These are phyloP conservation scores for Platycercus adscitus DNA, from an alignment of 2,113 vertebrate species.

Conservation along the genomic window DNA sequence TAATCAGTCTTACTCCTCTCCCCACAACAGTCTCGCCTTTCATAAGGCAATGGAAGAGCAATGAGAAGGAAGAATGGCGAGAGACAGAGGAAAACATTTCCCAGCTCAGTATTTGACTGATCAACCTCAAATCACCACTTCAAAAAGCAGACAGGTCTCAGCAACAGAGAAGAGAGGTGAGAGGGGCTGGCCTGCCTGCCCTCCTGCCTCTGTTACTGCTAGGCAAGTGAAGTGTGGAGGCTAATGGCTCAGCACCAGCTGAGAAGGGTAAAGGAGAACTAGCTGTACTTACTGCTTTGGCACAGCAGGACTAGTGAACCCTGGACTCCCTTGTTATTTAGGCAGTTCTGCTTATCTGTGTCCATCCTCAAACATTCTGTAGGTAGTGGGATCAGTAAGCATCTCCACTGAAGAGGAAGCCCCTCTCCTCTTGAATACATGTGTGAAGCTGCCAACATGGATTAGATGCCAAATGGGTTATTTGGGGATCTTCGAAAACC, in stretches of 20 bases:
- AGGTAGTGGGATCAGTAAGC: background rate
- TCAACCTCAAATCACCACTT: rapidly evolving
- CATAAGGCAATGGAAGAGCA: background rate
- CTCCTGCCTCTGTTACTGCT: background rate
- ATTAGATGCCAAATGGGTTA: background rate
- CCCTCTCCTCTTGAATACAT: background rate
- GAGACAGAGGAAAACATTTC: background rate
- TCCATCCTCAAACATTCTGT: background rate
- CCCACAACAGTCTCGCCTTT: background rate
- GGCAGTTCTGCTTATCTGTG: background rate
- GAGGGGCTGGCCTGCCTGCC: background rate
- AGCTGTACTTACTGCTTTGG: background rate
- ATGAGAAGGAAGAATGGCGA: background rate
- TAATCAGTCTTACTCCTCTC: background rate
- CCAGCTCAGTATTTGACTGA: background rate
- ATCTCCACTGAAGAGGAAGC: background rate
- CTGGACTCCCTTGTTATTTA: background rate
- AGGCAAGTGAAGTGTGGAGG: background rate
- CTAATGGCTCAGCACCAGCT: background rate
- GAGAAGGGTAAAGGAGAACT: background rate
- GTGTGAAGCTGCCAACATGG: background rate
- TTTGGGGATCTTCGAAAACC: background rate
- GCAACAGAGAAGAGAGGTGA: background rate
- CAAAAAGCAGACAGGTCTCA: background rate
- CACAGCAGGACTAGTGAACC: background rate